Percentiles rank a stretch among this genome's conserved stretches.
phyloP scores from a whole-genome alignment of 2,888 invertebrate genomes.

The Pseudanteris insignis region DNA sequence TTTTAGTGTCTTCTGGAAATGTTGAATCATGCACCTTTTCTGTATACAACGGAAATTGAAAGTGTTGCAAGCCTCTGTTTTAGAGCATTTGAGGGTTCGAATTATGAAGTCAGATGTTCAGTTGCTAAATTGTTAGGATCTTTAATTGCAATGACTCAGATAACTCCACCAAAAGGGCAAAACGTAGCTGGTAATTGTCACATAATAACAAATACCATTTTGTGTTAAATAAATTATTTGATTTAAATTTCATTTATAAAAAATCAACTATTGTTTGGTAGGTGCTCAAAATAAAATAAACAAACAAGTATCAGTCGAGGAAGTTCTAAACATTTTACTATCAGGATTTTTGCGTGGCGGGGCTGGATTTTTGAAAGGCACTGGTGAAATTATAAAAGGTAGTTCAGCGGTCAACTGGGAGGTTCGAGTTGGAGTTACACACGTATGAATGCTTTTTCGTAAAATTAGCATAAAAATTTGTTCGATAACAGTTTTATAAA shows the following conservation, averaged over 20 bases:
- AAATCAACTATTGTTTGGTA: constrained; percentile 52
- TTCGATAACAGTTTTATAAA: no score
- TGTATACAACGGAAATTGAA: constrained; percentile 90
- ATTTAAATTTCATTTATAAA: no score
- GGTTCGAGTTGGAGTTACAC: constrained; percentile 96
- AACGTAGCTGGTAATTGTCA: constrained; percentile 61
- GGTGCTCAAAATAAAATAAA: constrained; percentile 72
- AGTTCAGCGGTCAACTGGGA: constrained; percentile 93
- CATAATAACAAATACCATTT: neutral
- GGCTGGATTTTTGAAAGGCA: constrained; percentile 91
- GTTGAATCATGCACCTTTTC: constrained; percentile 84
- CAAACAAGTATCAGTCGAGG: constrained; percentile 84
- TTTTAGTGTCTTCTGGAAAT: constrained; percentile 85
- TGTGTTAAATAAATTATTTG: no score
- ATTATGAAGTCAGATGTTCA: constrained; percentile 90
- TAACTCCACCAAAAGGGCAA: constrained; percentile 69
- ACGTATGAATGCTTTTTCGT: constrained; percentile 74
- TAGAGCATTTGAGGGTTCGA: constrained; percentile 90
- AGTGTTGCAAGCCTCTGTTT: constrained; percentile 91
- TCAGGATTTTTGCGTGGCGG: constrained; percentile 95
- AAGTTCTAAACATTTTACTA: constrained; percentile 89
- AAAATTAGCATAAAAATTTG: no score
- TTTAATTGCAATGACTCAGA: constrained; percentile 85
- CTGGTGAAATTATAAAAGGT: constrained; percentile 95
- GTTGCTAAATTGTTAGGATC: constrained; percentile 92